Evolutionary conservation across 2,888 invertebrate species (phyloP), one percentile per base, ranked within the genome.

Genomic region (Herminia tarsipennalis): DNA sequence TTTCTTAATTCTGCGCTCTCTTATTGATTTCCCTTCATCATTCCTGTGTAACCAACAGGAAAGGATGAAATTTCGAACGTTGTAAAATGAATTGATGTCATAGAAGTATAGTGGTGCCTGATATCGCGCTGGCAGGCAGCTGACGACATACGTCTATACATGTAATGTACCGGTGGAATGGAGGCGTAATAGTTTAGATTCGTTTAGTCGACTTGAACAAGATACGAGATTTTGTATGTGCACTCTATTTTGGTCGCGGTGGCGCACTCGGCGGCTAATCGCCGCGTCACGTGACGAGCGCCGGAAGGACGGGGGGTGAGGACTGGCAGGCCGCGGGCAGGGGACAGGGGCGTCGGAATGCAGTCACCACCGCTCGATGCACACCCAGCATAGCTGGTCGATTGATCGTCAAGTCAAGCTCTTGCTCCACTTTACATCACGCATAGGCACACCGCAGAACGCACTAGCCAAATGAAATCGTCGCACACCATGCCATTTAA

Each of bases 191-290:
- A 82, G 78, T 79, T 75, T 76, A 75, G 81, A 47, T 46, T 75
- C 79, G 77, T 79, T 81, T 73, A 79, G 56, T 53, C 40, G 47
- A 62, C 24, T 57, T 53, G 48, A 48, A 60, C 57, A 34, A 57
- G 60, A 66, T 55, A 56, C 44, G 36, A 53, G 57, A 56, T 61
- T 39, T 55, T 81, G 76, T 80, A 81, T 78, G 80, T 78, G 81
- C 79, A 86, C 85, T 89, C 88, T 89, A 90, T 89, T 89, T 89
- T 81, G 86, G 88, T 89, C 83, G 82, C 83, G 80, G 86, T 86
- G 83, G 87, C 87, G 86, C 86, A 86, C 83, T 87, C 86, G 78
- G 81, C 82, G 77, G 88, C 89, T 90, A 88, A 90, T 90, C 89
- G 88, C 75, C 82, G 77, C 82, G 88, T 88, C 89, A 89, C 88